Evolutionary conservation across 2,113 vertebrate genomes (phyloP), one percentile per base, ranked within the genome.

Genomic region (Entomyzon cyanotis): DNA sequence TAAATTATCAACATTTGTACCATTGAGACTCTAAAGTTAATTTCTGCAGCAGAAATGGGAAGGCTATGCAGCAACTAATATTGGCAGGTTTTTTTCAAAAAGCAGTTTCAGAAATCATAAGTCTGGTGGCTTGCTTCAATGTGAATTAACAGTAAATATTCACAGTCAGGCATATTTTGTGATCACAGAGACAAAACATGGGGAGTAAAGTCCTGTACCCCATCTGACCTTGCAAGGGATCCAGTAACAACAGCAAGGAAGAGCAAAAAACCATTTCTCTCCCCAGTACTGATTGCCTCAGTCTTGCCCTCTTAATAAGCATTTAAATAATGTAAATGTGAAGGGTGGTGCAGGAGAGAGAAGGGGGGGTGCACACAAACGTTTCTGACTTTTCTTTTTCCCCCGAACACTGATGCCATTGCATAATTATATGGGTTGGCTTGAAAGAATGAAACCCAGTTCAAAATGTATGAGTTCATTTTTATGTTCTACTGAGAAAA

Each of bases 401-500:
- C 96, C 96, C 87, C n/a, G 42, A 93, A 94, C 67, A 83, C 85
- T 77, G 92, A 96, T 77, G 93, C 95, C 89, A 78, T 97, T 96
- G 96, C 97, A 96, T 97, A 98, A 98, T 96, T 97, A 98, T 97
- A 94, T 91, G 84, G 97, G 97, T 93, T 96, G 96, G 96, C 96
- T 98, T 94, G 50, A 96, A 97, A 97, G 98, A 96, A 97, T 97
- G 96, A 96, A 97, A 98, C 95, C 97, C 90, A 95, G 97, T 97
- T 98, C 98, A 97, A 97, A 98, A 98, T 96, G 97, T 96, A 98
- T 97, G 97, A 97, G 97, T 97, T 98, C 97, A 98, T 98, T 98
- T 98, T 98, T 98, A 97, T 98, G 97, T 98, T 98, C 97, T 96
- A 97, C 97, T 84, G 97, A 97, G 98, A 98, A 98, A 98, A 98